A percentile compares a stretch with the other conserved stretches of the same genome.
These are phyloP conservation scores for Hyposmocoma kahamanoa DNA, from an alignment of 1,140 invertebrate genomes.

Conservation along the genomic window DNA sequence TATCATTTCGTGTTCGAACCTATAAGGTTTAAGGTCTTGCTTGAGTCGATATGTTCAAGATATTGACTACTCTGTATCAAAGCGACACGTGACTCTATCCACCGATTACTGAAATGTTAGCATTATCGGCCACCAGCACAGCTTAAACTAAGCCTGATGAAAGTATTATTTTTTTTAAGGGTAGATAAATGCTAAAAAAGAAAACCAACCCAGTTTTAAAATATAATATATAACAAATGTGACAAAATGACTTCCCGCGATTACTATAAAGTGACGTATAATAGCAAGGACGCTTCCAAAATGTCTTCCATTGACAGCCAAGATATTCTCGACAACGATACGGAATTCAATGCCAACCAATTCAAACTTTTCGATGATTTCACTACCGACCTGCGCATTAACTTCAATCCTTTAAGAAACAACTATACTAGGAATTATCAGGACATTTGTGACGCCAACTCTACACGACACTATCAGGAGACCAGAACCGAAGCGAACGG, in stretches of 20 bases:
- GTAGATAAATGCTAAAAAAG: too few species aligned
- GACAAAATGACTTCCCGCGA: slow-evolving; percentile 57
- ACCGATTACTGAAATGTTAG: too few species aligned
- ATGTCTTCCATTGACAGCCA: slow-evolving; percentile 20
- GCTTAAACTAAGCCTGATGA: too few species aligned
- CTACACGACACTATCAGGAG: neutral
- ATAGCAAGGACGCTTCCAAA: slow-evolving; percentile 29
- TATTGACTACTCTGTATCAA: too few species aligned
- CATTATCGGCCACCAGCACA: too few species aligned
- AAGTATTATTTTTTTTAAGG: too few species aligned
- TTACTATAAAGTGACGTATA: slow-evolving; percentile 58
- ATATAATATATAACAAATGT: too few species aligned
- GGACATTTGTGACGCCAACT: neutral
- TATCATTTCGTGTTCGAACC: too few species aligned
- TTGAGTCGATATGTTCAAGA: too few species aligned
- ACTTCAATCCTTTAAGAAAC: slow-evolving; percentile 49
- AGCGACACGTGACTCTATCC: too few species aligned
- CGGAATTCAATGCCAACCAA: slow-evolving; percentile 64
- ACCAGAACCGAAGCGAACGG: neutral
- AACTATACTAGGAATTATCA: slow-evolving; percentile 38
- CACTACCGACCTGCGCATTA: slow-evolving; percentile 51
- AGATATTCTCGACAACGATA: slow-evolving; percentile 56
- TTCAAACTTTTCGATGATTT: slow-evolving; percentile 66
- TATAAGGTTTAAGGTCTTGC: too few species aligned
- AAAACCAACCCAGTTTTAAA: slow-evolving; percentile 15